Percentiles rank a stretch among this genome's conserved stretches.
Evolutionary conservation across 2,888 invertebrate genomes (phyloP).

Genomic region (Acrobasis consociella): DNA sequence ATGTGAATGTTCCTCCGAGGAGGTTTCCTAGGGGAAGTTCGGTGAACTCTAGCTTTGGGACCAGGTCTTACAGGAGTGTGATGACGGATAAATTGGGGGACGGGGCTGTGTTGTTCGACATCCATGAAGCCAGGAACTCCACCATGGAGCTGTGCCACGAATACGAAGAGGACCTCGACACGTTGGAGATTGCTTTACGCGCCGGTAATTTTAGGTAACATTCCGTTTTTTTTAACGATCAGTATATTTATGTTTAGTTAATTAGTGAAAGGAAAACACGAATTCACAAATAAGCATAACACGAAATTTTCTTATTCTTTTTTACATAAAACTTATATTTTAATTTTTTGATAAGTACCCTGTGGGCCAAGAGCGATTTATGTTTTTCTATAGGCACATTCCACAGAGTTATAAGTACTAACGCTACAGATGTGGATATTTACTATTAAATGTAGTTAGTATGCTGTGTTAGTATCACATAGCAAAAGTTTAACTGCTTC

Average conservation of each 20-base stretch:
- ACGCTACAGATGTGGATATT: too few species aligned
- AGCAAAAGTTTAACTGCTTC: too few species aligned
- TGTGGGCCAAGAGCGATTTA: too few species aligned
- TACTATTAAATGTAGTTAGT: too few species aligned
- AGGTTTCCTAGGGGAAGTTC: conserved; percentile 63
- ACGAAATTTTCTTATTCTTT: too few species aligned
- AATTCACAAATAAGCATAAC: too few species aligned
- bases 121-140: conserved; percentile 75
- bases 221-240: conserved; percentile 21
- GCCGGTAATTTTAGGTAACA: conserved; percentile 79
- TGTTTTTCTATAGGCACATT: too few species aligned
- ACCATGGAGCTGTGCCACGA: conserved; percentile 76
- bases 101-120: conserved; percentile 72
- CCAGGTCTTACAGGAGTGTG: conserved; percentile 69
- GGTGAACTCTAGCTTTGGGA: conserved; percentile 67
- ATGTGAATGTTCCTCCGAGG: conserved; percentile 61
- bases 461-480: too few species aligned
- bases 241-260: neutral
- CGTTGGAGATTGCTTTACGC: conserved; percentile 74
- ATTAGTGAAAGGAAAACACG: too few species aligned
- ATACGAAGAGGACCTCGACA: conserved; percentile 74
- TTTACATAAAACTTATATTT: too few species aligned
- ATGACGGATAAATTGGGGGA: conserved; percentile 69
- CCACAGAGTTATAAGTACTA: too few species aligned
- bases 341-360: too few species aligned